Evolutionary conservation across 2,797 vertebrate species (phyloP), one percentile per base, ranked within the genome.

Genomic region (Gephyroberyx darwinii): DNA sequence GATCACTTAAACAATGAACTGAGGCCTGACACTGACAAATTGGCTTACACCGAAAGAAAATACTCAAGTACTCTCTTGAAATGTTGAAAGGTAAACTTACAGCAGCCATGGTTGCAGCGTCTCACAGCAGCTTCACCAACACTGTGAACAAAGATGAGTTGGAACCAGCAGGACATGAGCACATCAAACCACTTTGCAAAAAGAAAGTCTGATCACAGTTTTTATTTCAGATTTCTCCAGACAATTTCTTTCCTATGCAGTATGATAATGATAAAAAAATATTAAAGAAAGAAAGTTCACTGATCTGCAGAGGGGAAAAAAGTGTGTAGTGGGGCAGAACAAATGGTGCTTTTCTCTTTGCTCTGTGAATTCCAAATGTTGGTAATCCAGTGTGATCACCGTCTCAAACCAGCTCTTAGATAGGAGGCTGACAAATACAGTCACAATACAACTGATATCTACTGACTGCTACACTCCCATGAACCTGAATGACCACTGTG

Each of bases 41-140:
- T 3, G 30, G 30, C 5, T 39, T 10, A 75, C 69, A 77, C 50
- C 19, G 31, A 73, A 61, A 65, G 52, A 70, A 61, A 66, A 57
- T 48, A 63, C 13, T 22, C 14, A 57, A n/a, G 17, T 52, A 19
- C 53, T 52, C 26, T 57, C 8, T 64, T 33, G 30, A 62, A 54
- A 26, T 52, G 61, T 71, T 65, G 30, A 13, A 58, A 33, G 65
- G 33, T 19, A 14, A 13, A 95, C 94, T 94, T 86, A 95, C 94
- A 67, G 92, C 88, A 81, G 92, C 92, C 94, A 94, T 95, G 87
- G 84, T 90, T 70, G 69, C 65, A 81, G 84, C 74, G 81, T 90
- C 77, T 84, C 83, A 61, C 81, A 71, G 76, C 71, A 74, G 83
- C 68, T 77, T 86, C 80, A 62, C 45, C 16, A 33, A 86, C 76